Conservation (phyloP, 2,888 invertebrate genomes). For the Nomada fucata region DNA sequence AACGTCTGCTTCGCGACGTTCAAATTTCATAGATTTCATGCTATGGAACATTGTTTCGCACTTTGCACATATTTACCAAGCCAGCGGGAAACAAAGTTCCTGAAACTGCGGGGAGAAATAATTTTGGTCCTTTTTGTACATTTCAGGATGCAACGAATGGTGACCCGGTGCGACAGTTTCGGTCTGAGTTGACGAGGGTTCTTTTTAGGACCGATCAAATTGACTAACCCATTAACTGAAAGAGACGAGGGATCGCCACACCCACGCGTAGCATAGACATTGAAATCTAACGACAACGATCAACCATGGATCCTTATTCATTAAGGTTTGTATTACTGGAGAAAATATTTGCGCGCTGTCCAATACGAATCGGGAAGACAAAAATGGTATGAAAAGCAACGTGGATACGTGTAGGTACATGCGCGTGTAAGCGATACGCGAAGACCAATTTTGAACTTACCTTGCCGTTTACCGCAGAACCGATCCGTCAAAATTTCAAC, state of each 20-base stretch:
- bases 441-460: not conserved
- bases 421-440: too few relatives aligned
- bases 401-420: too few relatives aligned
- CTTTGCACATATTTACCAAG: too few relatives aligned
- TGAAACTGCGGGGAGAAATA: not conserved
- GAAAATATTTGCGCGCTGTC: not conserved
- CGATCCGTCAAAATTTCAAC: not conserved
- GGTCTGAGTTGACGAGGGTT: slow-evolving; percentile 63
- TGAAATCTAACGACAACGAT: not conserved
- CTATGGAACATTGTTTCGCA: too few relatives aligned
- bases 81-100: not conserved
- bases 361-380: not conserved
- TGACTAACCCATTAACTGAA: slow-evolving; percentile 31
- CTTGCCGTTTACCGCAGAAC: not conserved
- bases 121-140: not conserved
- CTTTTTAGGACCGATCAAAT: slow-evolving; percentile 31
- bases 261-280: not conserved
- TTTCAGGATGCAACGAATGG: slow-evolving; percentile 66
- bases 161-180: slow-evolving; percentile 44
- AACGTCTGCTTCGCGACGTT: not conserved
- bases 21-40: not conserved
- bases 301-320: slow-evolving; percentile 79
- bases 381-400: not conserved
- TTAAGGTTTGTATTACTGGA: slow-evolving; percentile 75
- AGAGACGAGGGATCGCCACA: slow-evolving; percentile 4